A percentile compares a stretch with the other conserved stretches of the same genome.
Evolutionary conservation across 2,113 vertebrate species (phyloP).

Genomic region (Lota lota): DNA sequence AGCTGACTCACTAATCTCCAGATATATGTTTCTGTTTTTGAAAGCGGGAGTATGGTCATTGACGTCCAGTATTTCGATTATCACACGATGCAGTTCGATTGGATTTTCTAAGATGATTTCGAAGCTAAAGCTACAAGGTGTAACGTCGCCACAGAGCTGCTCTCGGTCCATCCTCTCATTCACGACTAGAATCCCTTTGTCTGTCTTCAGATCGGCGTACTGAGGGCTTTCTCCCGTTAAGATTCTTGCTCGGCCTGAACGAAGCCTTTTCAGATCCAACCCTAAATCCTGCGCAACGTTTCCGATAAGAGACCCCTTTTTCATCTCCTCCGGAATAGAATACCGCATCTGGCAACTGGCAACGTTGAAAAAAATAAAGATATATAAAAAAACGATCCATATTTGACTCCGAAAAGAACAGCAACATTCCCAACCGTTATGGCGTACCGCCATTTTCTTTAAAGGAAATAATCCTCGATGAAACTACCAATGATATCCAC

Average conservation of each 20-base stretch:
- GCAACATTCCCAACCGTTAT: no score
- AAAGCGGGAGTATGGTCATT: slow-evolving; percentile 73
- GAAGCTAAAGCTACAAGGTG: slow-evolving; percentile 50
- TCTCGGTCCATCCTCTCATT: slow-evolving; percentile 53
- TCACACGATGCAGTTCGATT: slow-evolving; percentile 51
- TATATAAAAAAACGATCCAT: slow-evolving; percentile 10
- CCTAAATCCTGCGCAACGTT: slow-evolving; percentile 52
- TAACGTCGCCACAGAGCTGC: slow-evolving; percentile 46
- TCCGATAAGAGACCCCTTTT: slow-evolving; percentile 37
- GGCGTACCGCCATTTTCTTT: no score
- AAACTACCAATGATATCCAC: neutral
- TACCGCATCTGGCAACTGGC: slow-evolving; percentile 50
- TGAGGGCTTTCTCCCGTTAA: neutral
- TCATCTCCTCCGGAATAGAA: slow-evolving; percentile 38
- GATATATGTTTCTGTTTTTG: slow-evolving; percentile 67
- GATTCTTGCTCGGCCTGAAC: slow-evolving; percentile 30
- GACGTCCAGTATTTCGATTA: slow-evolving; percentile 55
- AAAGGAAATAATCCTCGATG: no score
- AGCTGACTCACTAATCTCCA: slow-evolving; percentile 79
- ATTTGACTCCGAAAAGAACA: neutral
- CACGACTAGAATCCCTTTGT: slow-evolving; percentile 30
- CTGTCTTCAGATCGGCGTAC: slow-evolving; percentile 23
- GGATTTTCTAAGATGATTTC: slow-evolving; percentile 60
- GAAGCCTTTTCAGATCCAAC: slow-evolving; percentile 43
- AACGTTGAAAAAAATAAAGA: neutral